Conservation (phyloP, 1,140 invertebrate genomes). For the Zaprionus tsacasi region DNA sequence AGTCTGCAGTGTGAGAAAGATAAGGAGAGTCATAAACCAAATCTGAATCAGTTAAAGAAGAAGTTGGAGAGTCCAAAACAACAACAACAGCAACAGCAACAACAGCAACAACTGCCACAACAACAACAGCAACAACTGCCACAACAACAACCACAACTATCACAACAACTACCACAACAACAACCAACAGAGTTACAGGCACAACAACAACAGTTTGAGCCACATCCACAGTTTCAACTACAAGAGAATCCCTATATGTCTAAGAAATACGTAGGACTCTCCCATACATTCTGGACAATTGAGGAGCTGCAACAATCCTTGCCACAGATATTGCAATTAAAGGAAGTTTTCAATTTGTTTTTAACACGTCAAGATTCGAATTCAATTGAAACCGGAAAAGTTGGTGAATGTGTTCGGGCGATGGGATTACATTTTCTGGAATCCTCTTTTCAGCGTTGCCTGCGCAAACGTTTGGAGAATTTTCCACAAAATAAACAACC, state of each 20-base stretch:
- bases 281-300: conserved; percentile 19
- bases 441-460: conserved; percentile 46
- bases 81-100: too few species aligned
- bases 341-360: conserved; percentile 44
- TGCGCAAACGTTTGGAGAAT: conserved; percentile 19
- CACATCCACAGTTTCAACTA: background rate
- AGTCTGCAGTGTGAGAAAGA: background rate
- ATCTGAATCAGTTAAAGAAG: background rate
- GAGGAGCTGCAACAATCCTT: conserved; percentile 41
- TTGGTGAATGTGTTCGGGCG: conserved; percentile 72
- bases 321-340: conserved; percentile 40
- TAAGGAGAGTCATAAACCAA: background rate
- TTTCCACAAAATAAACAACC: background rate
- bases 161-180: background rate
- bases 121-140: too few species aligned
- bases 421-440: conserved; percentile 82
- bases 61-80: background rate
- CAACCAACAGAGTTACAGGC: too few species aligned
- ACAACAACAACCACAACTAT: too few species aligned
- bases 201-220: too few species aligned
- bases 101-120: too few species aligned
- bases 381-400: conserved; percentile 31
- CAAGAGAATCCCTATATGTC: background rate
- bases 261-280: background rate
- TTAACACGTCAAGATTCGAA: background rate